Conservation (phyloP, 2,888 invertebrate species). For the Baronia brevicornis region DNA sequence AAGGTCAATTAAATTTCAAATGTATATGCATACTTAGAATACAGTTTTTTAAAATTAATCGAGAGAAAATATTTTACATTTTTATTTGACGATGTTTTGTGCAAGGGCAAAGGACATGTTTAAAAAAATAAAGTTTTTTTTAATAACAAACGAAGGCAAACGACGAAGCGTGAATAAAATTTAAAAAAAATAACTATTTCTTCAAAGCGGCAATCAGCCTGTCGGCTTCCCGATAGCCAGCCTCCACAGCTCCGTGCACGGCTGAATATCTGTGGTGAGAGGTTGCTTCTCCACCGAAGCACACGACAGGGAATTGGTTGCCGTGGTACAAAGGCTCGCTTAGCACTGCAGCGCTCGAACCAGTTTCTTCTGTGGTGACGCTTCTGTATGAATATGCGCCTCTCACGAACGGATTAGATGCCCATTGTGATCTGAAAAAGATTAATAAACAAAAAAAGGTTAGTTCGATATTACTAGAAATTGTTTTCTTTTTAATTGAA, state of each 20-base stretch:
- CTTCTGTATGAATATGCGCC: slow-evolving; percentile 81
- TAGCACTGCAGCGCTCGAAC: slow-evolving; percentile 70
- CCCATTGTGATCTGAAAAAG: slow-evolving; percentile 78
- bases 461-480: no score
- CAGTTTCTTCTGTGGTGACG: slow-evolving; percentile 68
- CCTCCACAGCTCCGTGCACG: slow-evolving; percentile 83
- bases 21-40: no score
- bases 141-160: no score
- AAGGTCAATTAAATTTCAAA: no score
- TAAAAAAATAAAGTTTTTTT: no score
- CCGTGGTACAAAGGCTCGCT: slow-evolving; percentile 67
- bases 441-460: no score
- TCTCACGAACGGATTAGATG: slow-evolving; percentile 72
- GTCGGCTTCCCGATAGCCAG: slow-evolving; percentile 83
- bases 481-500: background rate
- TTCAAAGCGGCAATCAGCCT: slow-evolving; percentile 60
- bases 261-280: slow-evolving; percentile 78
- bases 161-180: no score
- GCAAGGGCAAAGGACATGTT: no score
- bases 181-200: no score
- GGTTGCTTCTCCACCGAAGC: slow-evolving; percentile 82
- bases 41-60: no score
- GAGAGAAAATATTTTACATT: no score
- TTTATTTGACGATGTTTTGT: no score
- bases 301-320: slow-evolving; percentile 61